Percentiles rank a stretch among this genome's conserved stretches.
phyloP scores from a whole-genome alignment of 2,888 invertebrate genomes.

The Volucella zonaria region DNA sequence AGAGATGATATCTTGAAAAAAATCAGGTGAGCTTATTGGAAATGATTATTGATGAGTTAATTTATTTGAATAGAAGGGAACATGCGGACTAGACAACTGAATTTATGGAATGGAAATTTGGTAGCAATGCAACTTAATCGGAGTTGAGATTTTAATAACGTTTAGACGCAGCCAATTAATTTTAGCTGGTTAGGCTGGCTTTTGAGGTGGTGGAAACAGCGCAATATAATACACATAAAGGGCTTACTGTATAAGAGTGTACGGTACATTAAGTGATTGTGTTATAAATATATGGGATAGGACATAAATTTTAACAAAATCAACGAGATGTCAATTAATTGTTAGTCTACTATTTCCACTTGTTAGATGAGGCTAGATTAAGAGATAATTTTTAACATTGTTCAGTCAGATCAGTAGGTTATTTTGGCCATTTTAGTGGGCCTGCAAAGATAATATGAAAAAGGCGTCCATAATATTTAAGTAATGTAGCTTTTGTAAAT shows the following conservation, averaged over 20 bases:
- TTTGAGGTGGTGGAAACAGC: background rate
- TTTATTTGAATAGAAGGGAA: slow-evolving; percentile 37
- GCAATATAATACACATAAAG: slow-evolving; percentile 4
- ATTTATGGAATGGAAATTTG: slow-evolving; percentile 1
- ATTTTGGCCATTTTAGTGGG: no score
- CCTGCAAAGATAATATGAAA: no score
- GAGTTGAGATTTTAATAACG: slow-evolving; percentile 13
- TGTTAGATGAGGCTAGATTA: no score
- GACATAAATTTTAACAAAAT: no score
- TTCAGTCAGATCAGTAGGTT: no score
- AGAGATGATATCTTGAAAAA: slow-evolving; percentile 13
- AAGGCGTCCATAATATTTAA: no score
- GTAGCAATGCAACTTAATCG: slow-evolving; percentile 16
- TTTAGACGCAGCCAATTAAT: slow-evolving; percentile 8
- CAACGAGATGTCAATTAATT: no score
- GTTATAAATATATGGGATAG: no score
- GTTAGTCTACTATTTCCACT: no score
- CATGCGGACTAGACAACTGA: slow-evolving; percentile 7
- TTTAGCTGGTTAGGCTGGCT: background rate
- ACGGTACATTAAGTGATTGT: no score
- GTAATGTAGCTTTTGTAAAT: no score
- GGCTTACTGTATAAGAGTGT: background rate
- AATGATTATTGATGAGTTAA: slow-evolving; percentile 61
- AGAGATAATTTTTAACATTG: no score
- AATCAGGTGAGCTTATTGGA: slow-evolving; percentile 47